Base-by-base conservation (phyloP, 2,888 invertebrate species). In the Lasius platythorax region DNA sequence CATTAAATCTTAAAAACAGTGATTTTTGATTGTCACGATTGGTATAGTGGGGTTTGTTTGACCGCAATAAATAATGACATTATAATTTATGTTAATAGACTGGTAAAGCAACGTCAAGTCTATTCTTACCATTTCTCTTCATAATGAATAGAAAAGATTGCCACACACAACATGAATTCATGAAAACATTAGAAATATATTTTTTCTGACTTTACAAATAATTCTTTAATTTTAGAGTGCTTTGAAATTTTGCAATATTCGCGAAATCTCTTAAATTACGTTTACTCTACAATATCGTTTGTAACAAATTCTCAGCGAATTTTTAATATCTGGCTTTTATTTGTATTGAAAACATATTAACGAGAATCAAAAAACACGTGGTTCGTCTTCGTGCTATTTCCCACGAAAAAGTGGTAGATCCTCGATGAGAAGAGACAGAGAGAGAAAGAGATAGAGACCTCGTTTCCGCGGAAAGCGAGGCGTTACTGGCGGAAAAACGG, bases 381-480 rank as follows among this genome's bases (percentile, higher is more conserved):
- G 37, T 18, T n/a, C 8, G 33, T 43, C 56, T 68, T 43, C 70
- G 68, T 61, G 33, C 46, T 12, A 37, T 63, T 81, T 73, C 61
- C 46, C 73, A 73, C 46, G 73, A 84, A 84, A 74, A 82, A 74
- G 53, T 15, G 46, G 63, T 12, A 72, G 40, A 11, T 76, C 15
- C 46, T 58, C 37, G 4, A 50, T 23, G 61, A 18, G 37, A 11
- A 33, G 33, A n/a, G 33, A 30, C 18, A 12, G 18, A 23, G 30
- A 9, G 11, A 8, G 43, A 67, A 5, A 33, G 8, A 61, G 37
- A 79, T 8, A 61, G 58, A 23, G 43, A 40, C 37, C 46, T 28
- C 23, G 53, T 85, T 85, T 85, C 85, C 79, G 73, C 79, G 83
- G 83, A 84, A 83, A 68, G 46, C 64, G 63, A 64, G 43, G 46